Evolutionary conservation across 2,113 vertebrate genomes (phyloP).

Genomic region (Chascanopsetta lugubris): DNA sequence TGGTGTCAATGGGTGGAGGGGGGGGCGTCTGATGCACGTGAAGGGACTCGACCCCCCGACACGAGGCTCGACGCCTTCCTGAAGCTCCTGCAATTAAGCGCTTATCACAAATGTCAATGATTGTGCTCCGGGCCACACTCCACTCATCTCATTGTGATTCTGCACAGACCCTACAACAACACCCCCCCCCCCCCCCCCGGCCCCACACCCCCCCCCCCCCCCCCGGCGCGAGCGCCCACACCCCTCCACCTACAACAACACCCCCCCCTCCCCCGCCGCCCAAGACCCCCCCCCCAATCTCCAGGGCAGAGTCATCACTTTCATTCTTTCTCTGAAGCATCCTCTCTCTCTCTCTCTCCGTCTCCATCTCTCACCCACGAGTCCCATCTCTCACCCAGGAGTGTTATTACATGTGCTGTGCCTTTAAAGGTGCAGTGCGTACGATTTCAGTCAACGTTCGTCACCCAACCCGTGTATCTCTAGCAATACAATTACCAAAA

Average conservation of each 20-base stretch:
- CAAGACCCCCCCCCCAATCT: no score
- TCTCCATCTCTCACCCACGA: not conserved
- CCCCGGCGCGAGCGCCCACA: no score
- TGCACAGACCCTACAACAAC: constrained; percentile 12
- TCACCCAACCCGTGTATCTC: no score
- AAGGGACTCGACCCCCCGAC: constrained; percentile 29
- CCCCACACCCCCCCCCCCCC: no score
- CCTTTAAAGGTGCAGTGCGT: no score
- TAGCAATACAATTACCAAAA: no score
- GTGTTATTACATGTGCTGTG: not conserved
- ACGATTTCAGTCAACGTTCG: no score
- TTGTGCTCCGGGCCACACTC: constrained; percentile 52
- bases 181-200: no score
- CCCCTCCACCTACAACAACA: no score
- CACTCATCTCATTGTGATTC: constrained; percentile 31
- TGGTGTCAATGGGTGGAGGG: constrained; percentile 25
- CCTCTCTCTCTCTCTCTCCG: not conserved
- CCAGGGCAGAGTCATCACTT: constrained; percentile 30
- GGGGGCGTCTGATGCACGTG: constrained; percentile 7
- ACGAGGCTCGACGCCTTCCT: constrained; percentile 46
- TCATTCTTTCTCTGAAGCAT: constrained; percentile 9
- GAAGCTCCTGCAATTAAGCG: constrained; percentile 63
- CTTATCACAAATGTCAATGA: constrained; percentile 66
- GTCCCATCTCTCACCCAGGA: no score
- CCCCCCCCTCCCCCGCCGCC: no score